A percentile compares a stretch with the other conserved stretches of the same genome.
phyloP scores from a whole-genome alignment of 2,113 vertebrate genomes.

The Phyllostomus hastatus region DNA sequence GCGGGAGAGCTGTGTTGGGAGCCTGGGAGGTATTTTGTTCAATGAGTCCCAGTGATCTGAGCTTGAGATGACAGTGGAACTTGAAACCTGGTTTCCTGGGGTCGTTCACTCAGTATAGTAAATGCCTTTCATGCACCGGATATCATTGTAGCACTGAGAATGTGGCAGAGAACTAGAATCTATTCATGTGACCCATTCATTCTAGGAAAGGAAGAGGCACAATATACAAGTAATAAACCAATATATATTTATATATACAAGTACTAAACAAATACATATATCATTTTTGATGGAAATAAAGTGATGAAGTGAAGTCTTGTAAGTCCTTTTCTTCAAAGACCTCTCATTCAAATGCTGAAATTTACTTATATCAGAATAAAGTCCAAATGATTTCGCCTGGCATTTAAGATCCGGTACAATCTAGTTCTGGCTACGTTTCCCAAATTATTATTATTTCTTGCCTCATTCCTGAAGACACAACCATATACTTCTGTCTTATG shows the following conservation, averaged over 20 bases:
- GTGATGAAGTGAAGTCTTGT: neutral
- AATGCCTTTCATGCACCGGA: neutral
- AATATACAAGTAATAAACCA: neutral
- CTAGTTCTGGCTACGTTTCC: neutral
- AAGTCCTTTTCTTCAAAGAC: neutral
- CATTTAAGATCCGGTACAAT: neutral
- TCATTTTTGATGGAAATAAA: neutral
- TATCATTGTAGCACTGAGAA: neutral
- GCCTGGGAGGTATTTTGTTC: neutral
- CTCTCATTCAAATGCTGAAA: neutral
- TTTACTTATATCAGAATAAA: neutral
- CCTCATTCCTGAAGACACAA: neutral
- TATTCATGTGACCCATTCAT: neutral
- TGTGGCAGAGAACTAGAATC: no score
- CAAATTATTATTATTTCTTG: neutral
- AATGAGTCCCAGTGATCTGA: neutral
- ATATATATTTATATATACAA: no score
- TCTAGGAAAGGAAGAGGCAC: neutral
- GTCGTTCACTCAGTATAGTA: neutral
- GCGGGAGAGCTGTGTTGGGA: rapidly evolving
- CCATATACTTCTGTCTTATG: neutral
- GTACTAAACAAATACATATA: no score
- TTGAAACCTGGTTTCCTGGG: neutral
- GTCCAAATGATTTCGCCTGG: neutral
- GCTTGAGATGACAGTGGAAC: no score